Evolutionary conservation across 2,888 invertebrate genomes (phyloP).

Genomic region (Tetranychus truncatus): DNA sequence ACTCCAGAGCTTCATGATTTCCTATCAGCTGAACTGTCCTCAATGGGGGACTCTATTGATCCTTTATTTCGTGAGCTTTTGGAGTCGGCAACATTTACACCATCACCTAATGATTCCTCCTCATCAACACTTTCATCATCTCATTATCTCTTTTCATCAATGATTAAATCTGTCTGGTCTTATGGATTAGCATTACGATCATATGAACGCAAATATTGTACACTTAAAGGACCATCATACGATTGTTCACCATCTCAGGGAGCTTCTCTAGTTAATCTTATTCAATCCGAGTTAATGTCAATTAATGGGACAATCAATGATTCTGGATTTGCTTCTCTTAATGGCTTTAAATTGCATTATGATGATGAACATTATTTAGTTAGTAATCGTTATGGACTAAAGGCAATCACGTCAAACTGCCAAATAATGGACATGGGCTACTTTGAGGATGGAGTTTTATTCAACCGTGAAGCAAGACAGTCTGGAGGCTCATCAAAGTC

Average conservation of each 20-base stretch:
- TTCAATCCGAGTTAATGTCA: neutral
- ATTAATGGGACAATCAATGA: constrained; percentile 15
- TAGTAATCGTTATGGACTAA: constrained; percentile 21
- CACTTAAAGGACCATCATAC: neutral
- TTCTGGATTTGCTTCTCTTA: constrained; percentile 14
- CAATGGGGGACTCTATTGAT: constrained; percentile 12
- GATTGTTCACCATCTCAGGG: neutral
- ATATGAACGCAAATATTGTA: constrained; percentile 2
- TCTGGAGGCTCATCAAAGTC: neutral
- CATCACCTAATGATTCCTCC: neutral
- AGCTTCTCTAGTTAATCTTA: neutral
- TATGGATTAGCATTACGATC: constrained; percentile 20
- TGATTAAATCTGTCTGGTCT: constrained; percentile 24
- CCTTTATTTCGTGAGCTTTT: constrained; percentile 13
- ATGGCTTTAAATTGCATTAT: constrained; percentile 21
- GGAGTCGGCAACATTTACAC: neutral
- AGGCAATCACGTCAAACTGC: constrained; percentile 21
- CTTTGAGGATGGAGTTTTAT: constrained; percentile 21
- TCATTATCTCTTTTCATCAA: constrained; percentile 20
- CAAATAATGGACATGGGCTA: constrained; percentile 23
- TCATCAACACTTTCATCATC: neutral
- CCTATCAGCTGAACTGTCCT: constrained; percentile 12
- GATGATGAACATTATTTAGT: constrained; percentile 19
- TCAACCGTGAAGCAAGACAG: constrained; percentile 15
- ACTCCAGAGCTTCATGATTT: constrained; percentile 14